phyloP scores from a whole-genome alignment of 2,797 vertebrate species.

The Helicolenus hilgendorfi region DNA sequence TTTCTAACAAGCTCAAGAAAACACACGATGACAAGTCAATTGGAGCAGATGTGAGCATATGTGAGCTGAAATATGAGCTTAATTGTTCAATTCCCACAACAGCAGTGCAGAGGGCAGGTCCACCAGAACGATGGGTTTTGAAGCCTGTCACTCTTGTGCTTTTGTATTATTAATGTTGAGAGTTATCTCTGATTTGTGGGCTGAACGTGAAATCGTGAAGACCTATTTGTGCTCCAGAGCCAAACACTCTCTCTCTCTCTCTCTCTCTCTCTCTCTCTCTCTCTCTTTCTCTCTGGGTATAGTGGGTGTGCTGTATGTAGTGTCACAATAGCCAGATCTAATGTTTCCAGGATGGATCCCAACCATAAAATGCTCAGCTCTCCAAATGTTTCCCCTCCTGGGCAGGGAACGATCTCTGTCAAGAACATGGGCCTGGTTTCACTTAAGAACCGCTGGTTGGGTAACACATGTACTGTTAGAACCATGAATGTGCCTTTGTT shows the following conservation, averaged over 20 bases:
- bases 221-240: slow-evolving; percentile 53
- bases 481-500: slow-evolving; percentile 83
- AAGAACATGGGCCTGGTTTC: slow-evolving; percentile 77
- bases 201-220: slow-evolving; percentile 40
- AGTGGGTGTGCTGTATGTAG: slow-evolving; percentile 52
- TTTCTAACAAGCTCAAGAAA: slow-evolving; percentile 8
- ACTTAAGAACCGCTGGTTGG: slow-evolving; percentile 77
- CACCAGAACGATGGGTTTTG: not conserved
- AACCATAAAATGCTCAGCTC: slow-evolving; percentile 69
- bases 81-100: slow-evolving; percentile 19
- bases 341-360: slow-evolving; percentile 78
- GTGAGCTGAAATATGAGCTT: slow-evolving; percentile 33
- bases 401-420: slow-evolving; percentile 66
- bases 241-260: slow-evolving; percentile 8
- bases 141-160: not conserved
- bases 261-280: not conserved
- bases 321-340: slow-evolving; percentile 73
- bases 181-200: slow-evolving; percentile 24
- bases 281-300: slow-evolving; percentile 23
- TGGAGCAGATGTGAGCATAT: slow-evolving; percentile 24
- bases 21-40: slow-evolving; percentile 20
- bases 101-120: not conserved
- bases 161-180: slow-evolving; percentile 38
- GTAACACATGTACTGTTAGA: slow-evolving; percentile 76
- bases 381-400: slow-evolving; percentile 70